phyloP scores from a whole-genome alignment of 2,888 invertebrate species.

The Eurytoma adleriae region DNA sequence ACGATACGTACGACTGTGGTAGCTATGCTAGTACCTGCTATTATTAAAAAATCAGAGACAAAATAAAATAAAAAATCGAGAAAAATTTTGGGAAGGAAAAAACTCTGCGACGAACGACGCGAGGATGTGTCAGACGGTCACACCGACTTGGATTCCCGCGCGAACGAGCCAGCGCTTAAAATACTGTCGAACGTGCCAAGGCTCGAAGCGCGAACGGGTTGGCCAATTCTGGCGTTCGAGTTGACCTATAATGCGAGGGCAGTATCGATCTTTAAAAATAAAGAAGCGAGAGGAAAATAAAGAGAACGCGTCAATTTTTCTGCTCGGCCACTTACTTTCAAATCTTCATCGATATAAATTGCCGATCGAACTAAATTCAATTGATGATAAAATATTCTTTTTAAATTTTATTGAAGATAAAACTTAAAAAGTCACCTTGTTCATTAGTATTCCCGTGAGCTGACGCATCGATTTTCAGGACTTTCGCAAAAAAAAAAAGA shows the following conservation, averaged over 20 bases:
- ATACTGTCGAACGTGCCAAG: conserved; percentile 55
- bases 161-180: conserved; percentile 43
- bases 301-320: conserved; percentile 28
- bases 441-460: background rate
- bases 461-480: background rate
- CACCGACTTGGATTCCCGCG: conserved; percentile 19
- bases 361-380: background rate
- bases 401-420: background rate
- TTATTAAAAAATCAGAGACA: conserved; percentile 56
- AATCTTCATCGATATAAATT: background rate
- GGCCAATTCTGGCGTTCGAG: conserved; percentile 36
- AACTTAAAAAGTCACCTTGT: background rate
- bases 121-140: background rate
- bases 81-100: background rate
- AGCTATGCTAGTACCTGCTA: conserved; percentile 78
- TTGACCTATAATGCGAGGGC: conserved; percentile 46
- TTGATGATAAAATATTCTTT: background rate
- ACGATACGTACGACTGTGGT: conserved; percentile 77
- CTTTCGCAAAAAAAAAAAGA: background rate
- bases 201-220: conserved; percentile 22
- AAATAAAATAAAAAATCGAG: conserved; percentile 24
- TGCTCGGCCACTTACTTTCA: background rate
- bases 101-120: conserved; percentile 7
- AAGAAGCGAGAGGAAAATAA: conserved; percentile 10
- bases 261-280: conserved; percentile 52